These are phyloP conservation scores for Bradypodion pumilum DNA, from an alignment of 2,797 vertebrate species.

Conservation along the genomic window DNA sequence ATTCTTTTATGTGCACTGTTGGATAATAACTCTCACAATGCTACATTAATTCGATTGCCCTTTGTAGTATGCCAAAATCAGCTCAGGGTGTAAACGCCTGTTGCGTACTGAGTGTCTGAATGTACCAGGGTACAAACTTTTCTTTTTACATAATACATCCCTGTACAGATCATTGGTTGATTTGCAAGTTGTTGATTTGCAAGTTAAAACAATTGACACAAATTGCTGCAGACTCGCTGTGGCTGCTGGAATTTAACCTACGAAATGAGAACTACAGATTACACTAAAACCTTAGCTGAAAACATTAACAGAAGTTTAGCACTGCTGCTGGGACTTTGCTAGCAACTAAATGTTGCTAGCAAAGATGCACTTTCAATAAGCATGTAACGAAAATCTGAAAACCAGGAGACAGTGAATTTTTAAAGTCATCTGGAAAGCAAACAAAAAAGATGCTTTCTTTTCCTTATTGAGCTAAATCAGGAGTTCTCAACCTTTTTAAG, in stretches of 20 bases:
- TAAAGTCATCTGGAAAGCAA: background rate
- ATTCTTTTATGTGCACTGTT: background rate
- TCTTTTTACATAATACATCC: slow-evolving; percentile 1
- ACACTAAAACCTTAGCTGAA: slow-evolving; percentile 40
- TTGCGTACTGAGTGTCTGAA: slow-evolving; percentile 13
- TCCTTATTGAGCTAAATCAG: too few species aligned
- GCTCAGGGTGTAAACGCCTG: background rate
- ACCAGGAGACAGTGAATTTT: background rate
- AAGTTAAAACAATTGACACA: slow-evolving; percentile 46
- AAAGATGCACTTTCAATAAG: slow-evolving; percentile 22
- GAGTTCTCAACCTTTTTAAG: too few species aligned
- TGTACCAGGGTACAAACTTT: background rate
- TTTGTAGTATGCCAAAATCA: slow-evolving; percentile 20
- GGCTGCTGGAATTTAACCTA: slow-evolving; percentile 24
- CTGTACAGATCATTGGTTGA: background rate
- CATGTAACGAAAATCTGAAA: background rate
- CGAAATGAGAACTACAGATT: slow-evolving; percentile 20
- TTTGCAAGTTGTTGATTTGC: slow-evolving; percentile 44
- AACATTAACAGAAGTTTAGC: slow-evolving; percentile 25
- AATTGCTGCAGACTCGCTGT: slow-evolving; percentile 49
- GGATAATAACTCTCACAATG: background rate
- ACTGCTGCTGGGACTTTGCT: slow-evolving; percentile 7
- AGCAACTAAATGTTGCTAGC: background rate
- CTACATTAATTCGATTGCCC: background rate
- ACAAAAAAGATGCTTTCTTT: background rate